Percentiles rank a stretch among this genome's conserved stretches.
Conservation (phyloP, 2,888 invertebrate species). For the Meloe dianella region DNA sequence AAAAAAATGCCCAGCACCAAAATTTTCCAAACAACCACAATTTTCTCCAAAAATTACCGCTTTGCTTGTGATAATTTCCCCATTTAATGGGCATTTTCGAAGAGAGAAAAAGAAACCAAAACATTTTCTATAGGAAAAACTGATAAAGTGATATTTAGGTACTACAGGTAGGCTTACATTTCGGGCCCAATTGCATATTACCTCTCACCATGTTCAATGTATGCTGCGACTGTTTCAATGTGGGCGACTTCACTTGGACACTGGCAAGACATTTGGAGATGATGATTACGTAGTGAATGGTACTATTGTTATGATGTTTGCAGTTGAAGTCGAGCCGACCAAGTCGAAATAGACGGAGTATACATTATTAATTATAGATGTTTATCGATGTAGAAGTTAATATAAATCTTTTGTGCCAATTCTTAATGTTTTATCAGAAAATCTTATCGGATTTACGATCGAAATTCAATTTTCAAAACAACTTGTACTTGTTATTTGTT, state of each 20-base stretch:
- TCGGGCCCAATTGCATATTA: background rate
- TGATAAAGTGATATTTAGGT: background rate
- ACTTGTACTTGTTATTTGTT: background rate
- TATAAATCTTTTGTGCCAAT: constrained; percentile 1
- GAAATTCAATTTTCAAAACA: background rate
- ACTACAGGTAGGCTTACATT: background rate
- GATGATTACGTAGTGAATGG: no score
- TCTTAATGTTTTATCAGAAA: background rate
- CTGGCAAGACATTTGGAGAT: no score
- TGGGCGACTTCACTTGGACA: background rate
- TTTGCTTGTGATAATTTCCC: background rate
- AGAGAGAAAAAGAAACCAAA: no score
- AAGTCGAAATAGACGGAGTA: background rate
- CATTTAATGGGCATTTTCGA: no score
- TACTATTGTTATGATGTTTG: no score
- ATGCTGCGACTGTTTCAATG: background rate
- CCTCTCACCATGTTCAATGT: background rate
- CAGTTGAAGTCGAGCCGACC: background rate
- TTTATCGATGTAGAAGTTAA: constrained; percentile 5
- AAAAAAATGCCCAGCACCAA: constrained; percentile 4
- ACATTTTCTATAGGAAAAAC: no score
- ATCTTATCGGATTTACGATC: constrained; percentile 4
- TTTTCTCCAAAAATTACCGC: background rate
- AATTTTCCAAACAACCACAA: background rate
- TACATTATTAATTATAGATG: background rate